Conservation (phyloP, 2,888 invertebrate genomes). For the Conistra vaccinii region DNA sequence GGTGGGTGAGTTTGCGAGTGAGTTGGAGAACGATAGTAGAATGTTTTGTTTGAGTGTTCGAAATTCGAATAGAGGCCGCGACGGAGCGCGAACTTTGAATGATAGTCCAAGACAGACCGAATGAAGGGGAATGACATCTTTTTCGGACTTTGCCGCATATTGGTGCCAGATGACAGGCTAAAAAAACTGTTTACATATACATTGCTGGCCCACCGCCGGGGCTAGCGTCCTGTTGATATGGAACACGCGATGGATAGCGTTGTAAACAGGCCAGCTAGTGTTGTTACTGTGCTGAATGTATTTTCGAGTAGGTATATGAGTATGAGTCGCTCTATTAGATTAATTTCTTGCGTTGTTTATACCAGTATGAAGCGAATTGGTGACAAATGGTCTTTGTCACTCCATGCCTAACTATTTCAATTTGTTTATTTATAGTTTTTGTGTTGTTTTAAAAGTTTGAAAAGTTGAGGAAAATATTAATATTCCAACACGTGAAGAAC, state of each 20-base stretch:
- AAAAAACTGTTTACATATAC: constrained; percentile 64
- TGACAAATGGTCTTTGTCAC: constrained; percentile 44
- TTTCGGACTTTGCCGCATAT: constrained; percentile 72
- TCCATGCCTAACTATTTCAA: constrained; percentile 26
- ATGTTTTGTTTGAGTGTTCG: constrained; percentile 72
- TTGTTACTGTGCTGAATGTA: constrained; percentile 54
- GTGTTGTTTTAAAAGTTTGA: constrained; percentile 24
- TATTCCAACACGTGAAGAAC: not conserved
- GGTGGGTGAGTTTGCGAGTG: constrained; percentile 19
- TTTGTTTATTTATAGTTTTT: constrained; percentile 38
- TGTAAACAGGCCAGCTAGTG: constrained; percentile 43
- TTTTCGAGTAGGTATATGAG: constrained; percentile 46
- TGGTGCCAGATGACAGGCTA: constrained; percentile 74
- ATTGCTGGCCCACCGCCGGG: constrained; percentile 58
- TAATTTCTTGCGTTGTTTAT: constrained; percentile 59
- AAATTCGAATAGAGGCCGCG: constrained; percentile 69
- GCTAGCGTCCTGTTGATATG: constrained; percentile 33
- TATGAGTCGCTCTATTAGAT: constrained; percentile 51
- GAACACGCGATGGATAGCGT: constrained; percentile 62
- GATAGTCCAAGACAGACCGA: constrained; percentile 72
- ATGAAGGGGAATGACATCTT: constrained; percentile 80
- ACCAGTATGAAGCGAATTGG: constrained; percentile 48
- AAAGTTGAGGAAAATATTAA: constrained; percentile 19
- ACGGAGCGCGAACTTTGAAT: constrained; percentile 74
- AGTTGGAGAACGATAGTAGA: constrained; percentile 61